phyloP scores from a whole-genome alignment of 2,113 vertebrate species.

The Platycercus adscitus region DNA sequence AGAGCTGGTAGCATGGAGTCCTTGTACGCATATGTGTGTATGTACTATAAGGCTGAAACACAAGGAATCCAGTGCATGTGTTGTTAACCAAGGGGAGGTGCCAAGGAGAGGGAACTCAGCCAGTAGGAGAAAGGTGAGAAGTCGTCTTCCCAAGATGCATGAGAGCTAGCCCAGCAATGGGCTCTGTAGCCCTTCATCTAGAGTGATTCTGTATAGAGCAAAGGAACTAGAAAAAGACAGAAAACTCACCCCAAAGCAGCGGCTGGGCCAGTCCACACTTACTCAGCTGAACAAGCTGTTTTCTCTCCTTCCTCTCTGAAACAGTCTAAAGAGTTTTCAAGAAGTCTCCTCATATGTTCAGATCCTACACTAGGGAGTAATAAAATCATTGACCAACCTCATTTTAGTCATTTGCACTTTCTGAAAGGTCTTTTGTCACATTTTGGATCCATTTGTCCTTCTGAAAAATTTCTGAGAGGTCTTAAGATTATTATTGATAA shows the following conservation, averaged over 20 bases:
- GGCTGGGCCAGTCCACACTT: neutral
- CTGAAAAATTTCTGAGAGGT: neutral
- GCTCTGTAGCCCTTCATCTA: neutral
- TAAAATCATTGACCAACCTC: neutral
- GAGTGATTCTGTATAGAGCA: neutral
- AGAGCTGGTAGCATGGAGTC: neutral
- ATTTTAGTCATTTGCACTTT: neutral
- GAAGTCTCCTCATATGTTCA: neutral
- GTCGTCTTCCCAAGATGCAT: neutral
- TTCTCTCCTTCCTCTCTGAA: neutral
- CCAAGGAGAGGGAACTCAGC: neutral
- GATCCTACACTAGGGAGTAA: neutral
- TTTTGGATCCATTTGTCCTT: neutral
- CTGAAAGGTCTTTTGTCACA: neutral
- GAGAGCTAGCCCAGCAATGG: neutral
- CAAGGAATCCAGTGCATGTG: neutral
- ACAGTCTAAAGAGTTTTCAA: neutral
- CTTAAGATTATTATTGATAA: neutral
- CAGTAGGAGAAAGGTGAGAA: neutral
- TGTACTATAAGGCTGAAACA: accelerated
- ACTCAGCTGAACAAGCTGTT: neutral
- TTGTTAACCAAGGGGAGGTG: neutral
- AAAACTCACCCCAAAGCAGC: neutral
- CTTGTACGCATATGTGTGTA: too few relatives aligned
- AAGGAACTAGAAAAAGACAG: neutral